Conservation (phyloP, 2,113 vertebrate genomes). For the Gadus macrocephalus region DNA sequence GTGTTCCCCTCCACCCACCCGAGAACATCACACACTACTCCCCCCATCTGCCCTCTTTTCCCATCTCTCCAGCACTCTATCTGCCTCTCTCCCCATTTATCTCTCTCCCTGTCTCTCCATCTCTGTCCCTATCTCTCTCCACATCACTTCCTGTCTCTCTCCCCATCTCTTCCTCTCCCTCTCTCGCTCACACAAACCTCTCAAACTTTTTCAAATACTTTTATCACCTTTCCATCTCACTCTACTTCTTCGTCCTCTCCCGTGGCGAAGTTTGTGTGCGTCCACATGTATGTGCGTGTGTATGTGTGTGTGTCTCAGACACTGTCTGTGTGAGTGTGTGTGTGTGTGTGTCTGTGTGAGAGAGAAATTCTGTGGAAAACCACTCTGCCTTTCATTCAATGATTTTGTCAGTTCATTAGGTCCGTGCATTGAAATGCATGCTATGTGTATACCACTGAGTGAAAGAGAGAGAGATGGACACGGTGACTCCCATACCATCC, state of each 20-base stretch:
- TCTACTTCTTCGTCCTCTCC: constrained; percentile 25
- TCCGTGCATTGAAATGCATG: too few relatives aligned
- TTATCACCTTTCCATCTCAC: constrained; percentile 29
- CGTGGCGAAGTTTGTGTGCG: background rate
- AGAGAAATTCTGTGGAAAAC: too few relatives aligned
- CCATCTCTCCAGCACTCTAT: background rate
- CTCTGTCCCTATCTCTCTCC: background rate
- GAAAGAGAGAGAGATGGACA: too few relatives aligned
- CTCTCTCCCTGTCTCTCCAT: too few relatives aligned
- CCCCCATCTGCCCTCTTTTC: background rate
- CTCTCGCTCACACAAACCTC: constrained; percentile 31
- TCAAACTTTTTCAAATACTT: background rate
- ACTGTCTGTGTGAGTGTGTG: too few relatives aligned
- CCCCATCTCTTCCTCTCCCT: constrained; percentile 2
- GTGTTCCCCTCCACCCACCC: background rate
- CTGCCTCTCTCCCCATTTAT: too few relatives aligned
- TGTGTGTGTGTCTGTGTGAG: background rate
- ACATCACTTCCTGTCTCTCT: constrained; percentile 25
- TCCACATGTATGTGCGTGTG: background rate
- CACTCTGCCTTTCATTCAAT: too few relatives aligned
- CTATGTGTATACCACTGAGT: too few relatives aligned
- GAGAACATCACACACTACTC: constrained; percentile 2
- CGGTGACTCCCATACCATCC: too few relatives aligned
- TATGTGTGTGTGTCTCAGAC: too few relatives aligned
- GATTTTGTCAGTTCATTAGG: too few relatives aligned